Conservation (phyloP, 2,888 invertebrate genomes). For the Octodonta nipae region DNA sequence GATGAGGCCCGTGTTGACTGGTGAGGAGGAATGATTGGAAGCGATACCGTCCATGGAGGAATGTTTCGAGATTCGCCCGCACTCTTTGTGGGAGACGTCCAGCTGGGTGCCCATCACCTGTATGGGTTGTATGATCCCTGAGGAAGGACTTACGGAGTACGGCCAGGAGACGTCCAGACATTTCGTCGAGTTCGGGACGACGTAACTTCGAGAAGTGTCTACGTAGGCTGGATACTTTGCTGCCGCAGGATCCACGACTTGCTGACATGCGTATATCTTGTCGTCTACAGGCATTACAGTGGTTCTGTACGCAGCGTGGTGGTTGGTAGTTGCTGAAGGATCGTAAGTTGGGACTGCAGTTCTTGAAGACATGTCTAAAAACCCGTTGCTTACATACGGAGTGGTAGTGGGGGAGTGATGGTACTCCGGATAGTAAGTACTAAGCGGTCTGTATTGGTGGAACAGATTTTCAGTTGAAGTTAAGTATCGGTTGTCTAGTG, state of each 20-base stretch:
- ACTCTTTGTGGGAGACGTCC: constrained; percentile 25
- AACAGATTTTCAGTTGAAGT: constrained; percentile 72
- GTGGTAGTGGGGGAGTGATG: constrained; percentile 54
- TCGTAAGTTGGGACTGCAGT: constrained; percentile 50
- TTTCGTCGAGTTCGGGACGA: constrained; percentile 36
- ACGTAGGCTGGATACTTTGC: constrained; percentile 44
- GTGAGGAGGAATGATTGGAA: constrained; percentile 46
- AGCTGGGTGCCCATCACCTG: constrained; percentile 30
- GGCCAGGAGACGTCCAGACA: constrained; percentile 39
- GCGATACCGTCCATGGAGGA: constrained; percentile 40
- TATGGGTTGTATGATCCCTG: constrained; percentile 37
- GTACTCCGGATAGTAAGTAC: constrained; percentile 67
- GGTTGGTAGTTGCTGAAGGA: constrained; percentile 30
- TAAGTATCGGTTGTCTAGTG: constrained; percentile 49
- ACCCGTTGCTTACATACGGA: constrained; percentile 66
- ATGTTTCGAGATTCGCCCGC: constrained; percentile 28
- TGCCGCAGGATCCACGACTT: constrained; percentile 45
- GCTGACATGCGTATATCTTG: constrained; percentile 48
- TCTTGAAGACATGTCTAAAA: constrained; percentile 61
- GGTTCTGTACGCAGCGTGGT: constrained; percentile 33
- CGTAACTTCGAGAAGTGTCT: constrained; percentile 42
- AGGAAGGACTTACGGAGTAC: constrained; percentile 38
- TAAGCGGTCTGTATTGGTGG: constrained; percentile 78
- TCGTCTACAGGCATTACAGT: constrained; percentile 40
- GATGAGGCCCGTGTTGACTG: constrained; percentile 43